These are phyloP conservation scores for Salpingus planirostris DNA, from an alignment of 2,888 invertebrate genomes.

Conservation along the genomic window DNA sequence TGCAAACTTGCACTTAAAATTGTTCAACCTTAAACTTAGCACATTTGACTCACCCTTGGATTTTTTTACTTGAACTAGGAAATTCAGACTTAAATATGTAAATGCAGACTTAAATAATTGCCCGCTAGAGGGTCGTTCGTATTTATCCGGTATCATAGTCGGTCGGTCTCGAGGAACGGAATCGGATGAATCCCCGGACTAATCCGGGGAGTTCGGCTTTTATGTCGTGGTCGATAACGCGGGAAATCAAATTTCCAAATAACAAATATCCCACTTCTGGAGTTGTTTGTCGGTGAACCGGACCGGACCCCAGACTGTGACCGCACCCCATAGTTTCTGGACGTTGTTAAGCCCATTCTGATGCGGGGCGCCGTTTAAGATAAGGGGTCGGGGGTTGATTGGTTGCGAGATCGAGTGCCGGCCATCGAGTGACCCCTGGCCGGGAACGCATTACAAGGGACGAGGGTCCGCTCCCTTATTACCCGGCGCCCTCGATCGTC, in stretches of 20 bases:
- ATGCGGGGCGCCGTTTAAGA: conserved; percentile 23
- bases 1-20: no score
- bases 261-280: conserved; percentile 38
- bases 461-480: no score
- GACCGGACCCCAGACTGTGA: conserved; percentile 28
- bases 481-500: not conserved
- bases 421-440: conserved; percentile 34
- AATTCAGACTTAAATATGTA: no score
- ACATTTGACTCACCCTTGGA: no score
- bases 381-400: conserved; percentile 31
- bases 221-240: conserved; percentile 28
- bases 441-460: conserved; percentile 31
- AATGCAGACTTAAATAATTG: no score
- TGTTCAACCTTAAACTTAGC: no score
- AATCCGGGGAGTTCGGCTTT: no score
- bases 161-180: no score
- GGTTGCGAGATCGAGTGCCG: conserved; percentile 36
- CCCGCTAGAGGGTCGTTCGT: no score
- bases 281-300: conserved; percentile 36
- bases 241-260: conserved; percentile 34
- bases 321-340: conserved; percentile 3
- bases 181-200: no score
- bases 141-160: no score
- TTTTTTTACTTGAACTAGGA: no score
- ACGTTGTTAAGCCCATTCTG: not conserved